phyloP scores from a whole-genome alignment of 2,797 vertebrate species.

The Lepilemur septentrionalis region DNA sequence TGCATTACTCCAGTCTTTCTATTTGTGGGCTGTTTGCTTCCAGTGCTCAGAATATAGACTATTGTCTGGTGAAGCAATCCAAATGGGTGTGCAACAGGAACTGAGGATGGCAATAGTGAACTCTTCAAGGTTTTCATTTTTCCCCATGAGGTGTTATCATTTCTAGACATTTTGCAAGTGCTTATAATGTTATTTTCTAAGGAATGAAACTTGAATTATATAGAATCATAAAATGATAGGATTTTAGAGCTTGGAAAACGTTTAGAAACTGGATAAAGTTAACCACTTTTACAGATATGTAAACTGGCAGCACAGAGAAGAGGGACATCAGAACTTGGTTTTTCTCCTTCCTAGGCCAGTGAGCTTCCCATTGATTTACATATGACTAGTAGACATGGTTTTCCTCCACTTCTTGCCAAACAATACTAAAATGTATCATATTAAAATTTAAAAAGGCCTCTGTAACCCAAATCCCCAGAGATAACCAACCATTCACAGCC shows the following conservation, averaged over 20 bases:
- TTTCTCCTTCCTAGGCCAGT: slow-evolving; percentile 1
- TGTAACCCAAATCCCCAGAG: background rate
- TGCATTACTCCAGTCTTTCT: background rate
- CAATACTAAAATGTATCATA: background rate
- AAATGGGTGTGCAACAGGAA: background rate
- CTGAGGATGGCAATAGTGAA: background rate
- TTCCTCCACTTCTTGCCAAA: background rate
- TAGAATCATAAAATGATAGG: slow-evolving; percentile 1
- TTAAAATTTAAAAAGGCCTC: slow-evolving; percentile 32
- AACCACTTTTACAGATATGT: background rate
- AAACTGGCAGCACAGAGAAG: slow-evolving; percentile 9
- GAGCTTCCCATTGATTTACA: background rate
- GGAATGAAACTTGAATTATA: slow-evolving; percentile 36
- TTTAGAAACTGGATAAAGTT: slow-evolving; percentile 24
- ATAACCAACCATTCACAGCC: background rate
- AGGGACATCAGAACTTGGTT: background rate
- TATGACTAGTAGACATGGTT: background rate
- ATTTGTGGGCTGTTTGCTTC: slow-evolving; percentile 10
- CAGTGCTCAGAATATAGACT: background rate
- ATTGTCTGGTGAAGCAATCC: background rate
- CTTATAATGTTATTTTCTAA: background rate
- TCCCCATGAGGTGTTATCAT: background rate
- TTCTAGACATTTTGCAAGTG: slow-evolving; percentile 21
- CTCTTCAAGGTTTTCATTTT: background rate
- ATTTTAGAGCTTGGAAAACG: slow-evolving; percentile 12